Base-by-base conservation (phyloP, 2,888 invertebrate species). In the Metacarcinus magister region DNA sequence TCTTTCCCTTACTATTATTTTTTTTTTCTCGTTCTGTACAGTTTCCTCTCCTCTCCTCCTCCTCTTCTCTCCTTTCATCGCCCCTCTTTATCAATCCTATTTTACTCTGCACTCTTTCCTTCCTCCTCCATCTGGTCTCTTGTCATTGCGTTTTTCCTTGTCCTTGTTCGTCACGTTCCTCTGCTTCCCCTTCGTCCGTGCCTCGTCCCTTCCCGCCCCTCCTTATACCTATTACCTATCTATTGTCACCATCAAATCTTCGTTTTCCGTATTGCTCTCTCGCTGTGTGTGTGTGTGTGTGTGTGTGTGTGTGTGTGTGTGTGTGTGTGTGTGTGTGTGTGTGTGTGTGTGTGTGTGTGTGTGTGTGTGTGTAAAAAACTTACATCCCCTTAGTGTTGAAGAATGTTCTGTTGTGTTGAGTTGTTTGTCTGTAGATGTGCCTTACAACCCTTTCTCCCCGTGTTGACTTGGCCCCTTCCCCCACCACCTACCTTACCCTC, bases 201-300 rank as follows among this genome's bases (percentile, higher is more conserved):
- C 60, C 28, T 75, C 75, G 8, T n/a, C 75, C 7, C 28, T 8
- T 28, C 28, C 75, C 28, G 5, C 75, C 28, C 75, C 28, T 75
- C 23, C 75, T 75, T 28, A 8, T 28, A 0, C n/a, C 23, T 75
- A 75, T n/a, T 75, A 28, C 75, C 75, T 75, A 7, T 8, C 75
- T 28, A 75, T 75, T 75, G 75, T 75, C 28, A 8, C 75, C 8
- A 28, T 75, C 75, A 75, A n/a, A 75, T 28, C 75, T 75, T 28
- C 75, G 23, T 23, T 28, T n/a, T 28, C 75, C 8, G n/a, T 28
- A 28, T 75, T 5, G 23, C 2, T n/a, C n/a, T 75, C n/a, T 75
- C n/a, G n/a, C n/a, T 75, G 75, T 75, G 75, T 75, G 75, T 75
- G 75, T 75, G 75, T 75, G 75, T 75, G 75, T 75, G 75, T 75